Base-by-base conservation (phyloP, 2,113 vertebrate genomes). In the Tupaia chinensis region DNA sequence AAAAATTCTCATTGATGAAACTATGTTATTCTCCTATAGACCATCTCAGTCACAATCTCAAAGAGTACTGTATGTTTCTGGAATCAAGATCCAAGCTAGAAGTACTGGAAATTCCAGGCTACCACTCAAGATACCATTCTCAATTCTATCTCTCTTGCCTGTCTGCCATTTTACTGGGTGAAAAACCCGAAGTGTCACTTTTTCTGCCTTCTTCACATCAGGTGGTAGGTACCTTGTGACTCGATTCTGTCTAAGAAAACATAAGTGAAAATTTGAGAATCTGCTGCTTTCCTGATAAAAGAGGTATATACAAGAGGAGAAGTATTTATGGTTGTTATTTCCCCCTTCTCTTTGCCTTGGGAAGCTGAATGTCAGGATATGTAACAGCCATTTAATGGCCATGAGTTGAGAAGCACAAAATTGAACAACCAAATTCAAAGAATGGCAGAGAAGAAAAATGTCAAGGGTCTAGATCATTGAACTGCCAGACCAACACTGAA, bases 261-360 rank as follows among this genome's bases (percentile, higher is more conserved):
- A 25, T 87, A 80, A n/a, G 17, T 86, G 56, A 19, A 86, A 87
- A 15, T 58, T 63, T 89, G 29, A 63, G 25, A 22, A 54, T 27
- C 13, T 77, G 23, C 25, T 34, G 11, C 63, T 94, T 79, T 88
- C 44, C 84, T 94, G 72, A 89, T 68, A 29, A 86, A 92, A 84
- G 56, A 91, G 20, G 7, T 53, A 82, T 44, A 34, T 17, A 60
- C 44, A 77, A 66, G 6, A 77, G n/a, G 9, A 77, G 29, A 94
- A 22, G 25, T 63, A 17, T 22, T 85, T 20, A 73, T 76, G 6
- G 63, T 58, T 17, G 10, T 34, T 63, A 23, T 32, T 14, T 19
- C 25, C 12, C 16, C 12, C 32, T 69, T 54, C 13, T 63, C 76
- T 92, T 9, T 68, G 10, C 44, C 74, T 63, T 72, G 58, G 10